A percentile compares a stretch with the other conserved stretches of the same genome.
Evolutionary conservation across 2,797 vertebrate genomes (phyloP).

Genomic region (Pitangus sulphuratus): DNA sequence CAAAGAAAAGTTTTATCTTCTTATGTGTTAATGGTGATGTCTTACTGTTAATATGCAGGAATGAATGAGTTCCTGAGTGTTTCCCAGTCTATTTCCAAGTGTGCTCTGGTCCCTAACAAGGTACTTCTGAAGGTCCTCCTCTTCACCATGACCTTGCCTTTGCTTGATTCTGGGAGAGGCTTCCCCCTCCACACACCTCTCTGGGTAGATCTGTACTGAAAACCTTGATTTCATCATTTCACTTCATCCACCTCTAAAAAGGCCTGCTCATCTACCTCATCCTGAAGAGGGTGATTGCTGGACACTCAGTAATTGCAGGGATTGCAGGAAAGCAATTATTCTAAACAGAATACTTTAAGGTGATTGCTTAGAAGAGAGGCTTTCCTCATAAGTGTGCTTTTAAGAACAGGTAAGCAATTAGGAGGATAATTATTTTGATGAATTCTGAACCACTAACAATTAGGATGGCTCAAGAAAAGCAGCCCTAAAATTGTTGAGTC

Average conservation of each 20-base stretch:
- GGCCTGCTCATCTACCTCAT: background rate
- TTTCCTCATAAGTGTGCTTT: slow-evolving; percentile 22
- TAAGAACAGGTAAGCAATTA: slow-evolving; percentile 42
- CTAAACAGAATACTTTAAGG: slow-evolving; percentile 17
- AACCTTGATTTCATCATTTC: background rate
- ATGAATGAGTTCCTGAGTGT: background rate
- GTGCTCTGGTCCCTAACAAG: background rate
- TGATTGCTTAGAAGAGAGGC: slow-evolving; percentile 26
- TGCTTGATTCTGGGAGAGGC: background rate
- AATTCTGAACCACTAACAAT: slow-evolving; percentile 13
- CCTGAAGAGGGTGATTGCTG: background rate
- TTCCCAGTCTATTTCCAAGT: background rate
- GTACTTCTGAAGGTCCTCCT: background rate
- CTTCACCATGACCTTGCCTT: background rate
- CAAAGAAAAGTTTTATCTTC: background rate
- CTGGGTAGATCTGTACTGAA: background rate
- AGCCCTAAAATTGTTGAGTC: background rate
- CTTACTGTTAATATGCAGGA: background rate
- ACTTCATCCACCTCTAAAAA: background rate
- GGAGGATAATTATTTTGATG: slow-evolving; percentile 39
- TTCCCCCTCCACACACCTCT: background rate
- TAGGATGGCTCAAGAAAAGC: background rate
- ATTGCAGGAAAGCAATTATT: slow-evolving; percentile 31
- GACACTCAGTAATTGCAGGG: background rate
- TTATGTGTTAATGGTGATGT: background rate